Evolutionary conservation across 1,140 invertebrate genomes (phyloP).

Genomic region (Zeugodacus cucurbitae): DNA sequence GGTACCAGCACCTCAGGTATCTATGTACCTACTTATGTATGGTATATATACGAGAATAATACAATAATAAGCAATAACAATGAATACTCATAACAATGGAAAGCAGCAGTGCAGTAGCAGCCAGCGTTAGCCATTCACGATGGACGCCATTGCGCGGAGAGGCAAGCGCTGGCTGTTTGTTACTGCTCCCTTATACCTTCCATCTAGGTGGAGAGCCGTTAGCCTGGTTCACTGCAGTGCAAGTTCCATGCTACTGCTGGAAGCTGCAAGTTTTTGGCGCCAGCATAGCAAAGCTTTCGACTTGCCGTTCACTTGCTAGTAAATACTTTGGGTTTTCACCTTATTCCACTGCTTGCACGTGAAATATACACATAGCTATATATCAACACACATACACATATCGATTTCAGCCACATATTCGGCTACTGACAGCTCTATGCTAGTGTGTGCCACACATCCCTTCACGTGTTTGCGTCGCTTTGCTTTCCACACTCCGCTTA

Average conservation of each 20-base stretch:
- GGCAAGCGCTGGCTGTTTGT: background rate
- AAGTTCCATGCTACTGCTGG: background rate
- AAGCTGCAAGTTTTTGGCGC: background rate
- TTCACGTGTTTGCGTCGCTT: background rate
- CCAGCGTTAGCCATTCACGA: background rate
- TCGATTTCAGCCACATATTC: background rate
- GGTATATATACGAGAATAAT: background rate
- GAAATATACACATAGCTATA: background rate
- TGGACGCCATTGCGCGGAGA: background rate
- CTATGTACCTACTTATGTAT: background rate
- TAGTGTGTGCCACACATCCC: background rate
- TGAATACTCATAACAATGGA: background rate
- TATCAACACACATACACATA: background rate
- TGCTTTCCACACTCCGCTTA: background rate
- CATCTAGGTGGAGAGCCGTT: background rate
- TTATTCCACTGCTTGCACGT: background rate
- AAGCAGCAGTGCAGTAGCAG: conserved; percentile 2
- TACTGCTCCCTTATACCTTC: background rate
- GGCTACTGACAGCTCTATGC: background rate
- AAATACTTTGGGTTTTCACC: background rate
- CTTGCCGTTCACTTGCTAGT: background rate
- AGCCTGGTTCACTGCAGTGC: background rate
- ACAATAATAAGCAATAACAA: background rate
- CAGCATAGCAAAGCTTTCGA: background rate
- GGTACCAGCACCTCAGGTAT: background rate